Percentiles rank a stretch among this genome's conserved stretches.
These are phyloP conservation scores for Bimastos eiseni DNA, from an alignment of 2,888 invertebrate species.

Conservation along the genomic window DNA sequence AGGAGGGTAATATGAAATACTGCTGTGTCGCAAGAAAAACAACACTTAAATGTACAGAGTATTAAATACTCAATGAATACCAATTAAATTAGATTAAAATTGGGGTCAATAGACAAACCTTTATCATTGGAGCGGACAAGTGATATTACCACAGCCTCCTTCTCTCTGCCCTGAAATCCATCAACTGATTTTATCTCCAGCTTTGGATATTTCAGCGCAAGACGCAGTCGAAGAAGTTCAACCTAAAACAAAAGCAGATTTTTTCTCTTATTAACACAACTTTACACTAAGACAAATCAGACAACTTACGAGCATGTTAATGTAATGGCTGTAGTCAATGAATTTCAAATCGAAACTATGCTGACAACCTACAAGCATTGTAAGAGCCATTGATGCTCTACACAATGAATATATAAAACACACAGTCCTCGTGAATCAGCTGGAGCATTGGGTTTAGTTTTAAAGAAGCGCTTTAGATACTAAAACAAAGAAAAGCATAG, in stretches of 20 bases:
- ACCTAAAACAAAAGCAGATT: constrained; percentile 56
- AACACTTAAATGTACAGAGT: neutral
- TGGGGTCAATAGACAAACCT: constrained; percentile 49
- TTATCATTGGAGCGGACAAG: constrained; percentile 67
- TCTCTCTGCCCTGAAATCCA: constrained; percentile 69
- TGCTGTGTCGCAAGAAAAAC: neutral
- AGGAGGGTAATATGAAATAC: too few species aligned
- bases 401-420: too few species aligned
- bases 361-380: too few species aligned
- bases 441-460: too few species aligned
- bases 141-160: constrained; percentile 68
- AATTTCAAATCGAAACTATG: too few species aligned
- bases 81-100: neutral
- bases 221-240: constrained; percentile 62
- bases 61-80: neutral
- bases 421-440: too few species aligned
- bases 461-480: too few species aligned
- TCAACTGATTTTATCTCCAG: constrained; percentile 68
- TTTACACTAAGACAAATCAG: neutral
- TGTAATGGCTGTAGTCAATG: too few species aligned
- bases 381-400: too few species aligned
- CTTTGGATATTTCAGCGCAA: constrained; percentile 54
- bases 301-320: too few species aligned
- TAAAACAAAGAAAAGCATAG: too few species aligned
- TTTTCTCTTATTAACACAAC: too few species aligned